Evolutionary conservation across 1,140 invertebrate species (phyloP).

Genomic region (Penaeus vannamei): DNA sequence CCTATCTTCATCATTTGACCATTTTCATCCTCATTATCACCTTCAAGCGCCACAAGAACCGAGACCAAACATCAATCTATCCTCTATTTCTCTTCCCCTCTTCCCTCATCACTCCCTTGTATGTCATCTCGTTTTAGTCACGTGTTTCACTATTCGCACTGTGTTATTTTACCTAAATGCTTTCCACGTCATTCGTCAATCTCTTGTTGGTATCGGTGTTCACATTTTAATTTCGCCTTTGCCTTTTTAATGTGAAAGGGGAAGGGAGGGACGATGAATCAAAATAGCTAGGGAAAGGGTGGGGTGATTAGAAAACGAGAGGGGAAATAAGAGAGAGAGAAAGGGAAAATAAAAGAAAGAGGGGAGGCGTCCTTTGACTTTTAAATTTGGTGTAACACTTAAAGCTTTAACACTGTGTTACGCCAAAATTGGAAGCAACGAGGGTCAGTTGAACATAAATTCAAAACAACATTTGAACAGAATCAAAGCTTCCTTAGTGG

Average conservation of each 20-base stretch:
- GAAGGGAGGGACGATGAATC: constrained; percentile 12
- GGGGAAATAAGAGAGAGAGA: not conserved
- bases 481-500: too few relatives aligned
- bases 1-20: not conserved
- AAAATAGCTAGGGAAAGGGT: not conserved
- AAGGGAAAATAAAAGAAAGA: not conserved
- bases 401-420: too few relatives aligned
- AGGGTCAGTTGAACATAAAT: too few relatives aligned
- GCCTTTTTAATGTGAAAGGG: not conserved
- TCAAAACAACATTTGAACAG: too few relatives aligned
- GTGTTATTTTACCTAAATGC: too few relatives aligned
- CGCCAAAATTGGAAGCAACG: too few relatives aligned
- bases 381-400: too few relatives aligned
- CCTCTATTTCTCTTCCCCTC: not conserved
- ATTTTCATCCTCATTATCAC: not conserved
- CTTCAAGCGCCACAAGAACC: not conserved
- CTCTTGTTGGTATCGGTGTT: not conserved
- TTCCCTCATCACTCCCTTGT: not conserved
- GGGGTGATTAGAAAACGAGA: not conserved
- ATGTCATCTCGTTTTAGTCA: too few relatives aligned
- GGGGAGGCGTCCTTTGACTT: too few relatives aligned
- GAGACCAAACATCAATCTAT: not conserved
- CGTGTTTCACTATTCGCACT: too few relatives aligned
- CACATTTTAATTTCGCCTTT: too few relatives aligned
- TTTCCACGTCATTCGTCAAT: not conserved